Evolutionary conservation across 2,113 vertebrate species (phyloP).

Genomic region (Ageneiosus marmoratus): DNA sequence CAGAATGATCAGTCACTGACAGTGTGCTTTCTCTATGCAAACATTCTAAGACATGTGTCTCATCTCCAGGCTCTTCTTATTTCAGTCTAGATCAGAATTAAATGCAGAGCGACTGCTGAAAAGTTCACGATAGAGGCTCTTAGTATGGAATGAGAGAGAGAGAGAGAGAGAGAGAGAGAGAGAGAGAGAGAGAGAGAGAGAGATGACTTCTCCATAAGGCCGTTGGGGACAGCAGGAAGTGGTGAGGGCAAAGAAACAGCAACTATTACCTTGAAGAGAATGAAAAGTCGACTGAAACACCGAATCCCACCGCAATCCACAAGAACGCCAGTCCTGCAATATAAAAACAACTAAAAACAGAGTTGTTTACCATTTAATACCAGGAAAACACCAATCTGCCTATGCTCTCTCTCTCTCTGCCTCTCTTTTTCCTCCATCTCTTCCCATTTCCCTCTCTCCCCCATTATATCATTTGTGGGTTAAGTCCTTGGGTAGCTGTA

Average conservation of each 20-base stretch:
- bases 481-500: constrained; percentile 71
- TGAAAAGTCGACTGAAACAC: constrained; percentile 30
- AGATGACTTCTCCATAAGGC: constrained; percentile 6
- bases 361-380: constrained; percentile 76
- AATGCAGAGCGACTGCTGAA: background rate
- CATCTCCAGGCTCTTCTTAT: background rate
- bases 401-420: constrained; percentile 38
- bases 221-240: constrained; percentile 53
- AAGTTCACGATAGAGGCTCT: background rate
- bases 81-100: background rate
- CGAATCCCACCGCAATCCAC: constrained; percentile 54
- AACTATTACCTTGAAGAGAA: constrained; percentile 53
- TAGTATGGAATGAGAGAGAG: background rate
- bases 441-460: constrained; percentile 18
- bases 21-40: constrained; percentile 17
- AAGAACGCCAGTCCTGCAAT: constrained; percentile 48
- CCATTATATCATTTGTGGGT: constrained; percentile 68
- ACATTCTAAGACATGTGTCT: constrained; percentile 37
- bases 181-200: background rate
- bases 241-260: constrained; percentile 36
- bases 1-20: constrained; percentile 44
- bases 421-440: constrained; percentile 3
- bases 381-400: constrained; percentile 49
- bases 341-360: constrained; percentile 62
- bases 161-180: background rate